Conservation (phyloP, 2,888 invertebrate genomes). For the Siphonodentalium dalli region DNA sequence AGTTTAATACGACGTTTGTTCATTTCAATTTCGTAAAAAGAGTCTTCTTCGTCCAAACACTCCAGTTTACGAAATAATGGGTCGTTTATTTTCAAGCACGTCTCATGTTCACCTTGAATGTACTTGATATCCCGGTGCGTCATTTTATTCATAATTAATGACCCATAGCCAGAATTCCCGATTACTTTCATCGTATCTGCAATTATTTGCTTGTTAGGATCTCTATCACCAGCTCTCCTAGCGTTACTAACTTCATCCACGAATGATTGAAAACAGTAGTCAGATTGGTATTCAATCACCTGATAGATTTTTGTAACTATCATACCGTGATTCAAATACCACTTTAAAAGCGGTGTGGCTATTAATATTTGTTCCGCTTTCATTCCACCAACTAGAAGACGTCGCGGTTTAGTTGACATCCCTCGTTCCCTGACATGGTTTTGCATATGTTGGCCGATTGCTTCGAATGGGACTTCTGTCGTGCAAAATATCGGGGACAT, state of each 20-base stretch:
- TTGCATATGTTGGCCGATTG: too few species aligned
- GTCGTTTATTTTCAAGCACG: too few species aligned
- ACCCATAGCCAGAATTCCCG: slow-evolving; percentile 20
- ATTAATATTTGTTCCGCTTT: slow-evolving; percentile 3
- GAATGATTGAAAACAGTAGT: slow-evolving; percentile 13
- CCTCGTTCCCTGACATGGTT: too few species aligned
- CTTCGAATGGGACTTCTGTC: too few species aligned
- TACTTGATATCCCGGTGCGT: too few species aligned
- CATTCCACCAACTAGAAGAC: slow-evolving; percentile 13
- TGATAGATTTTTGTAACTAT: slow-evolving; percentile 10
- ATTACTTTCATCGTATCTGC: slow-evolving; percentile 25
- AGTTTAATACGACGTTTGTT: too few species aligned
- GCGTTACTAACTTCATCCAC: slow-evolving; percentile 24
- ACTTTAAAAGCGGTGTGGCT: slow-evolving; percentile 12
- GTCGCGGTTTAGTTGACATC: slow-evolving; percentile 1
- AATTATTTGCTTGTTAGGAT: slow-evolving; percentile 9
- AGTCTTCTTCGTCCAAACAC: too few species aligned
- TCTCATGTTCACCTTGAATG: too few species aligned
- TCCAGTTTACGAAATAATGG: too few species aligned
- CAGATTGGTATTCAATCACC: slow-evolving; percentile 17
- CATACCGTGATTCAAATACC: slow-evolving; percentile 12
- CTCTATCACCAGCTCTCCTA: slow-evolving; percentile 16
- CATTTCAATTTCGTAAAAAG: too few species aligned
- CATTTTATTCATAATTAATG: too few species aligned
- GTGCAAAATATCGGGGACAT: too few species aligned